Base-by-base conservation (phyloP, 2,113 vertebrate species). In the Leucosticte australis region DNA sequence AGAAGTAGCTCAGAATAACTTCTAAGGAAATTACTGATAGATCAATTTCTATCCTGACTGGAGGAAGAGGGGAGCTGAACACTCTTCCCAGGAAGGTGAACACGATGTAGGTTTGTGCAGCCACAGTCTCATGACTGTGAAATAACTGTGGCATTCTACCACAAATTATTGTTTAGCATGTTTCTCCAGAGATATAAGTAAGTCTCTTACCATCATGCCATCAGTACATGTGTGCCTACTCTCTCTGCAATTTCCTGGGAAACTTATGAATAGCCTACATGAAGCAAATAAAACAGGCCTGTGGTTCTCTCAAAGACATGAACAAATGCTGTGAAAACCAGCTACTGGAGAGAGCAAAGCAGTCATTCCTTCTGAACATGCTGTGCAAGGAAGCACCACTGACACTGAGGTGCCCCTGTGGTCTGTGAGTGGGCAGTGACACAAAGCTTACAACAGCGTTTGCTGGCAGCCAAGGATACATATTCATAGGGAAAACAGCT, bases 111-210 rank as follows among this genome's bases (percentile, higher is more conserved):
- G 4, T 13, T 31, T 42, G 15, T 26, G 4, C 42, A 76, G 7
- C 11, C 17, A 37, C 15, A 31, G 30, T 6, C 11, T 62, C 1
- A 2, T 7, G 12, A 16, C 19, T 8, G 9, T 63, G 15, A 71
- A 65, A 35, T 10, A 12, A 26, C 12, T 13, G 19, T 0, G 0
- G 8, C 4, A 39, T 71, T 76, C 21, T n/a, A 8, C 12, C 10
- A 27, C 5, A 57, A 63, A 49, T 63, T 13, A 21, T 33, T 68
- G 9, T 33, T 67, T 47, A 46, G 1, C 22, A 8, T 35, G 9
- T 44, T 71, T 87, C 21, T 75, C 12, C 57, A 71, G 64, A 44
- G 7, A 27, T 4, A 6, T 2, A 26, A 22, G 11, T 1, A 30
- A 16, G 24, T 53, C 14, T 49, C 21, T 27, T 21, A 22, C 9